Percentiles rank a stretch among this genome's conserved stretches.
Evolutionary conservation across 1,140 invertebrate genomes (phyloP).

Genomic region (Rhyzopertha dominica): DNA sequence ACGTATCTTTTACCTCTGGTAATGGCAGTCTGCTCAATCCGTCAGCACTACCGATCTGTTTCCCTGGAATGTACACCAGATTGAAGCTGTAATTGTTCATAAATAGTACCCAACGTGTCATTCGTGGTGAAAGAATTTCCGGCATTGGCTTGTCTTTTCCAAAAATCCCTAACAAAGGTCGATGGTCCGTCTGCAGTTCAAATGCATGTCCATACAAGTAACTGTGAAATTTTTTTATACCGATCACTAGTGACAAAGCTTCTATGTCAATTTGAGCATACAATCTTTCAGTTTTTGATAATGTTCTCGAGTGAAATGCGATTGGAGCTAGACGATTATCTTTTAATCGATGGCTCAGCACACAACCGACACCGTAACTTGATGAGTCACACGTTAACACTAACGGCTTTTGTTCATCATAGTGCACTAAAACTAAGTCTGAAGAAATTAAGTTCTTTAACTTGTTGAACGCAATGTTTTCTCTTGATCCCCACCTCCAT

Average conservation of each 20-base stretch:
- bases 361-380: slow-evolving; percentile 17
- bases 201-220: slow-evolving; percentile 35
- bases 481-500: slow-evolving; percentile 34
- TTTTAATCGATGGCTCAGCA: slow-evolving; percentile 17
- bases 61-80: slow-evolving; percentile 22
- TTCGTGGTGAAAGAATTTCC: slow-evolving; percentile 23
- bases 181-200: slow-evolving; percentile 32
- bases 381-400: slow-evolving; percentile 39
- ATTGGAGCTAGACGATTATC: slow-evolving; percentile 12
- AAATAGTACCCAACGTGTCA: slow-evolving; percentile 26
- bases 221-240: slow-evolving; percentile 50
- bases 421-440: slow-evolving; percentile 36
- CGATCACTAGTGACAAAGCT: slow-evolving; percentile 43
- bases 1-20: slow-evolving; percentile 6
- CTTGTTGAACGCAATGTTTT: slow-evolving; percentile 32
- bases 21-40: slow-evolving; percentile 14
- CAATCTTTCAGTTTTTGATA: slow-evolving; percentile 19
- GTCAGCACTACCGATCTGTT: slow-evolving; percentile 15
- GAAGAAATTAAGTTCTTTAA: slow-evolving; percentile 35
- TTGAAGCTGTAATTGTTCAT: slow-evolving; percentile 24
- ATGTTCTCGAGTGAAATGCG: slow-evolving; percentile 15
- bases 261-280: slow-evolving; percentile 33
- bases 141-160: slow-evolving; percentile 6
- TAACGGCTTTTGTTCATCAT: slow-evolving; percentile 27
- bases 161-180: slow-evolving; percentile 25